Conservation (phyloP, 53 echinoderm and acorn worm species). For the Henricia sp. region DNA sequence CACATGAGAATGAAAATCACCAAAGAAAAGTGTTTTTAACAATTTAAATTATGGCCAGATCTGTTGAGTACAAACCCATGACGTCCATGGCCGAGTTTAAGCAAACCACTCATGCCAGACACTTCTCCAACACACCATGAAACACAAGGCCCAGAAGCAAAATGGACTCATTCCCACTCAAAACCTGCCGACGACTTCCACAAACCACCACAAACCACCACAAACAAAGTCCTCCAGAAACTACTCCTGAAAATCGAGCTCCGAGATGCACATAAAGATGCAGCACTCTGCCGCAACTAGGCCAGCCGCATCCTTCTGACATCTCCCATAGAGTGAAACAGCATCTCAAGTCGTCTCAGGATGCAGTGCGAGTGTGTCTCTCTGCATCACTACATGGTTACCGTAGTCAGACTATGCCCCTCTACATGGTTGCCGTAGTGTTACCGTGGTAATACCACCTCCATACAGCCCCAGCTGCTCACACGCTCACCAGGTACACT, state of each 20-base stretch:
- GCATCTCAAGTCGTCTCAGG: not conserved
- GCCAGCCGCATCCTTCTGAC: not conserved
- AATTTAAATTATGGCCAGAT: too few relatives aligned
- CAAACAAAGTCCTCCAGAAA: not conserved
- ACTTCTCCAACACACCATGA: not conserved
- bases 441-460: too few relatives aligned
- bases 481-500: too few relatives aligned
- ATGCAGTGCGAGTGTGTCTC: not conserved
- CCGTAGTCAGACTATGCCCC: not conserved
- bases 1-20: too few relatives aligned
- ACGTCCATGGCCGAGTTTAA: not conserved
- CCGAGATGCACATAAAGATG: not conserved
- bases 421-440: not conserved
- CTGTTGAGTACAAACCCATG: not conserved
- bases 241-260: not conserved
- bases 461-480: too few relatives aligned
- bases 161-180: not conserved
- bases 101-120: not conserved
- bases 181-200: not conserved
- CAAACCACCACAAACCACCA: too few relatives aligned
- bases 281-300: not conserved
- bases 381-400: not conserved
- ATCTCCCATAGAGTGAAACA: not conserved
- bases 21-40: too few relatives aligned
- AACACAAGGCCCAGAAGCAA: not conserved